Conservation (phyloP, 2,797 vertebrate species). For the Gadopsis bispinosus region DNA sequence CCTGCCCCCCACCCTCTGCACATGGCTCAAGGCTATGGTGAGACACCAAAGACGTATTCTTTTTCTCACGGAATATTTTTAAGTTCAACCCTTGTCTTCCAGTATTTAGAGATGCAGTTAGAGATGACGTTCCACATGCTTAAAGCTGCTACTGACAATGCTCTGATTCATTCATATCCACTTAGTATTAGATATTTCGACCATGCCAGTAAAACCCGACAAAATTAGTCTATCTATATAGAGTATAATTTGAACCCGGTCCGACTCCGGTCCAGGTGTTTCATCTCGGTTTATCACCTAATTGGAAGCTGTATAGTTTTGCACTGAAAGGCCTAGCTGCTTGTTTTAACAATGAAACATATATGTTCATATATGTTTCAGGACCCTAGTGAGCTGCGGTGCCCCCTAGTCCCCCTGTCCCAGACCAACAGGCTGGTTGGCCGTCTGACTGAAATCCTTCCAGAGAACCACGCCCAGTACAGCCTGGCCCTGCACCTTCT, state of each 20-base stretch:
- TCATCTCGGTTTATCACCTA: not conserved
- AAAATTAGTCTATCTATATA: not conserved
- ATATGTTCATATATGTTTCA: slow-evolving; percentile 54
- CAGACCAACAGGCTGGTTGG: slow-evolving; percentile 89
- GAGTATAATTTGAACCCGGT: not conserved
- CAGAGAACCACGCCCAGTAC: slow-evolving; percentile 96
- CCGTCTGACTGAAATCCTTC: slow-evolving; percentile 92
- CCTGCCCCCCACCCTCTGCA: slow-evolving; percentile 94
- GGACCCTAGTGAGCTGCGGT: slow-evolving; percentile 93
- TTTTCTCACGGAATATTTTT: too few relatives aligned
- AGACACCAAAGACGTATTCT: slow-evolving; percentile 38
- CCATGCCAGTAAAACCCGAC: not conserved
- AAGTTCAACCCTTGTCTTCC: not conserved
- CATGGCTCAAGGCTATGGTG: slow-evolving; percentile 99
- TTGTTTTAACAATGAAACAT: not conserved
- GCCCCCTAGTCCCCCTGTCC: slow-evolving; percentile 87
- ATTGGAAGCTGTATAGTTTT: not conserved
- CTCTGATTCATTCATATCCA: not conserved
- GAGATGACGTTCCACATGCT: not conserved
- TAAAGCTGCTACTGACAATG: not conserved
- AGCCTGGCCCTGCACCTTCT: slow-evolving; percentile 92
- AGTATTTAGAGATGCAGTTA: not conserved
- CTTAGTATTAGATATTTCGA: not conserved
- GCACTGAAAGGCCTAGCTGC: not conserved
- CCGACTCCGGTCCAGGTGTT: not conserved